Evolutionary conservation across 2,113 vertebrate genomes (phyloP), one percentile per base, ranked within the genome.

Genomic region (Phylloscopus trochilus): DNA sequence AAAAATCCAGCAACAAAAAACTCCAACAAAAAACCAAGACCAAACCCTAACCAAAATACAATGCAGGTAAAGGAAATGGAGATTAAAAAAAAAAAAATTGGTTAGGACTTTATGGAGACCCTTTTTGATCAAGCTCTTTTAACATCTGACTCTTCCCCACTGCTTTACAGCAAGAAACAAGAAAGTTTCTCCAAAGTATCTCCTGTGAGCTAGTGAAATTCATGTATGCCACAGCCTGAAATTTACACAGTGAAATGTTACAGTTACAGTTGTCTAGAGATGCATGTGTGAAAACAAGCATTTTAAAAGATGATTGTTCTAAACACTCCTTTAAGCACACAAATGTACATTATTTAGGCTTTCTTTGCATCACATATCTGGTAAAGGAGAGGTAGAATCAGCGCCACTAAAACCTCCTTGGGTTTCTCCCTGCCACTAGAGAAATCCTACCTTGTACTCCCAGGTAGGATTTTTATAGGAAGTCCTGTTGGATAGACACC

Each of bases 371-470:
- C 72, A 78, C 53, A 41, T 31, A 53, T 91, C 72, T 87, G 15
- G 52, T 86, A 89, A 89, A 91, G 89, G 53, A 95, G 96, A 96
- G 92, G 93, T 93, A 94, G 90, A 91, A 96, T 63, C 74, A 92
- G 79, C 0, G 7, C 72, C 90, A 86, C 33, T 85, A 80, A 86
- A 93, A 85, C 47, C 76, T 70, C 33, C 21, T 35, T 67, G 43
- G 43, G 39, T 74, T 94, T 85, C 33, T 90, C 59, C 35, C 31
- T 76, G 72, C 78, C 79, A 78, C 63, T 63, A 41, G 31, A 75
- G 31, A 90, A 87, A 83, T 80, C 73, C 74, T 77, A 52, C 49
- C 26, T 68, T 56, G 21, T 44, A 72, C 39, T 89, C 31, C 26
- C 41, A 73, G 51, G 33, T 20, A 46, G 62, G 60, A 67, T 83